Conservation (phyloP, 2,797 vertebrate species). For the Arnoldichthys spilopterus region DNA sequence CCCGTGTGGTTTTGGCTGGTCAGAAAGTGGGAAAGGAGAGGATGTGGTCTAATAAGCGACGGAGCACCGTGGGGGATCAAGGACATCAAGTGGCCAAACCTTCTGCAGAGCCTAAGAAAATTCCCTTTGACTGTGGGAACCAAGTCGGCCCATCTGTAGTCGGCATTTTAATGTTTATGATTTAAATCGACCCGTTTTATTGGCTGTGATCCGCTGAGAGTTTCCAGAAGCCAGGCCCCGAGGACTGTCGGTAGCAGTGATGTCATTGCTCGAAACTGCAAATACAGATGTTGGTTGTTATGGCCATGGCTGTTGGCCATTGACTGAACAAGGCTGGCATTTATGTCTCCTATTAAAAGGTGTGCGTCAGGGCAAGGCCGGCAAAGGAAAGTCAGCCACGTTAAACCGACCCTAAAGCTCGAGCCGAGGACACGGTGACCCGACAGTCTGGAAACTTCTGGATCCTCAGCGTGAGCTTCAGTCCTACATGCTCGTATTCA, state of each 20-base stretch:
- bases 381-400: not conserved
- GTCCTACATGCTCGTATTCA: too few relatives aligned
- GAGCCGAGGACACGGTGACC: not conserved
- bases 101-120: not conserved
- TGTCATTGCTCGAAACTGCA: conserved; percentile 44
- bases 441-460: conserved; percentile 14
- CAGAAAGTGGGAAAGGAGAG: not conserved
- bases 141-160: not conserved
- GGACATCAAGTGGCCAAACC: not conserved
- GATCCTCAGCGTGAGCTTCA: not conserved
- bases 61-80: not conserved
- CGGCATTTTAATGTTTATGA: conserved; percentile 20
- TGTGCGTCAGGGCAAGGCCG: conserved; percentile 33
- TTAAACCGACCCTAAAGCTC: conserved; percentile 4
- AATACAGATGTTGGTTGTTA: conserved; percentile 61
- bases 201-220: conserved; percentile 23
- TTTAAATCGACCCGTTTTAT: conserved; percentile 25
- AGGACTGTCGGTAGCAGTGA: conserved; percentile 30
- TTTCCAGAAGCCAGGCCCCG: conserved; percentile 35
- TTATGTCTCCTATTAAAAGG: conserved; percentile 44
- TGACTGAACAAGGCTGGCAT: conserved; percentile 38
- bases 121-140: not conserved
- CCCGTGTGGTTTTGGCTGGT: not conserved
- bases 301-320: conserved; percentile 45
- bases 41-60: not conserved